Conservation (phyloP, 2,797 vertebrate species). For the Bovichtus diacanthus region DNA sequence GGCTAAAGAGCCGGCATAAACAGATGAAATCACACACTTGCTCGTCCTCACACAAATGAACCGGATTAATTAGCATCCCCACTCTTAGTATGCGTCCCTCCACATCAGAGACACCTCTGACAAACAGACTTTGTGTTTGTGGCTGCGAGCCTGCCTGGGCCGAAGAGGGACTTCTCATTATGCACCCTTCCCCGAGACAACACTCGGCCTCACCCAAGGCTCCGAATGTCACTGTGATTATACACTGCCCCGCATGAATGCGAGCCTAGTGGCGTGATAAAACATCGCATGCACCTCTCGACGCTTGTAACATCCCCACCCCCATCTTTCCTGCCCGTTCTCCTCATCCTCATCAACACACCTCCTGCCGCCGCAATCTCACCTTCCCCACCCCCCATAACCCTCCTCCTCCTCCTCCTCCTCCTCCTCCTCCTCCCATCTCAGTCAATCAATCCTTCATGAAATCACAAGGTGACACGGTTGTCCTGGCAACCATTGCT, state of each 20-base stretch:
- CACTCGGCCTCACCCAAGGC: conserved; percentile 67
- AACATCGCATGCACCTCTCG: conserved; percentile 47
- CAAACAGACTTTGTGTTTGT: conserved; percentile 50
- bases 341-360: conserved; percentile 33
- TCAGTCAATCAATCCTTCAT: conserved; percentile 79
- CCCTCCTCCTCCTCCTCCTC: conserved; percentile 1
- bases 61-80: conserved; percentile 57
- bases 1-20: conserved; percentile 33
- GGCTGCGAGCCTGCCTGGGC: conserved; percentile 40
- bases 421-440: conserved; percentile 30
- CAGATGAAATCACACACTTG: conserved; percentile 12
- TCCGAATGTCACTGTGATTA: conserved; percentile 70
- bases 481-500: conserved; percentile 78
- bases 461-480: conserved; percentile 81
- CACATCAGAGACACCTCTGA: conserved; percentile 37
- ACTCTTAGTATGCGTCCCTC: conserved; percentile 36
- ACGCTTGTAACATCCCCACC: conserved; percentile 18
- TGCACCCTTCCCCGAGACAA: conserved; percentile 52
- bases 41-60: conserved; percentile 35
- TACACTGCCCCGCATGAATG: conserved; percentile 54
- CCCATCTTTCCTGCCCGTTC: conserved; percentile 12
- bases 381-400: conserved; percentile 41
- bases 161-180: conserved; percentile 59
- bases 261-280: conserved; percentile 40
- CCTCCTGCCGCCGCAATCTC: conserved; percentile 32